Base-by-base conservation (phyloP, 1,140 invertebrate species). In the Coelopa frigida region DNA sequence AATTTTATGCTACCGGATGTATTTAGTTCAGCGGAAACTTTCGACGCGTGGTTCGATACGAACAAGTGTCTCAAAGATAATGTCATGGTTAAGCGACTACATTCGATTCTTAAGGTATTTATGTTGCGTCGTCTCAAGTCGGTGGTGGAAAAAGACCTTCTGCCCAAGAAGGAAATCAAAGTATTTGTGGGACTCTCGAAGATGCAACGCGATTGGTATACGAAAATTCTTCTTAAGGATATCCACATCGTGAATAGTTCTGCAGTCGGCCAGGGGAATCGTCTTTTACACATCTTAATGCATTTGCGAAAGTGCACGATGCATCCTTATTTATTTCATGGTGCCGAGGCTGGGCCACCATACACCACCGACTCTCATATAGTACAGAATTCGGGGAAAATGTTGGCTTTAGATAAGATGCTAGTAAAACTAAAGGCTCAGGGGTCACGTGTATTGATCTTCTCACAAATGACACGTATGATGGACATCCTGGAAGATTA, bases 141-240 rank as follows among this genome's bases (percentile, higher is more conserved):
- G 52, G 93, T 98, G 71, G 91, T 98, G 1, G 83, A 92, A 59
- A 76, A 80, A 54, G 80, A 83, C 58, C 18, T 75, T 6, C n/a
- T 31, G 78, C 86, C 58, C 76, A 48, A 48, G 73, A 74, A 68
- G 85, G 80, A 60, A 75, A 74, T 53, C 78, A 39, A 98, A 73
- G 85, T 88, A 6, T 88, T 87, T 62, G 80, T 89, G 26, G 93
- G 94, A 8, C 72, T 98, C 17, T 94, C 90, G 66, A 95, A 96
- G 75, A 94, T 98, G 92, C 95, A 98, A 68, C 72, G 94, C 52
- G 94, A 98, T 71, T 96, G 92, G 93, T 93, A 98, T 64, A 96
- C 93, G 3, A 96, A 94, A 72, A 89, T 98, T 18, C 68, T 98
- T 68, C 73, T 53, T 72, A 70, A 59, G 70, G 74, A 40, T 63